Percentiles rank a stretch among this genome's conserved stretches.
Conservation (phyloP, 1,140 invertebrate genomes). For the Nasonia vitripennis region DNA sequence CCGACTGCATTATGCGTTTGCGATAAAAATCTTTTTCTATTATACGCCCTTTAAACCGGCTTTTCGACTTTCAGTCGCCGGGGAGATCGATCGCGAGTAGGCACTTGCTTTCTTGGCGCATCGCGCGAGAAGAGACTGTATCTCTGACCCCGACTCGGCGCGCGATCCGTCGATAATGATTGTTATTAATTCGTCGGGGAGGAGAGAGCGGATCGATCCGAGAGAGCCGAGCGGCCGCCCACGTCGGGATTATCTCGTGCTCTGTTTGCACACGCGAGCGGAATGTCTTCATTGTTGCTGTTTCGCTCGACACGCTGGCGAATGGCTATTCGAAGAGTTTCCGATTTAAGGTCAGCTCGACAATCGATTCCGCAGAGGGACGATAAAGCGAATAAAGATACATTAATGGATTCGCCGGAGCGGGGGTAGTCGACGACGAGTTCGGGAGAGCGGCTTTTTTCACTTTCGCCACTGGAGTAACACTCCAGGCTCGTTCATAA, state of each 20-base stretch:
- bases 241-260: too few species aligned
- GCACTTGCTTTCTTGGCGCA: not conserved
- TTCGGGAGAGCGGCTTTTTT: not conserved
- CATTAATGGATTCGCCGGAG: not conserved
- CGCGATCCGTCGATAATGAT: conserved; percentile 24
- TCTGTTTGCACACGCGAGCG: too few species aligned
- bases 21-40: too few species aligned
- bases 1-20: too few species aligned
- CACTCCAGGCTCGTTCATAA: conserved; percentile 28
- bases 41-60: too few species aligned
- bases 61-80: not conserved
- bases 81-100: not conserved
- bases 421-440: not conserved
- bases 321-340: not conserved
- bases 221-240: not conserved
- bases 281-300: conserved; percentile 16
- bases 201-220: not conserved
- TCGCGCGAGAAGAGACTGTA: not conserved
- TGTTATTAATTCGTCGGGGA: conserved; percentile 26
- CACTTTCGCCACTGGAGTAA: not conserved
- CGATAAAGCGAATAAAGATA: not conserved
- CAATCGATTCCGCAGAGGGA: not conserved
- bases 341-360: not conserved
- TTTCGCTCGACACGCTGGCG: too few species aligned
- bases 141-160: not conserved